Conservation (phyloP, 64 coral and sea anemone species). For the Stylophora pistillata region DNA sequence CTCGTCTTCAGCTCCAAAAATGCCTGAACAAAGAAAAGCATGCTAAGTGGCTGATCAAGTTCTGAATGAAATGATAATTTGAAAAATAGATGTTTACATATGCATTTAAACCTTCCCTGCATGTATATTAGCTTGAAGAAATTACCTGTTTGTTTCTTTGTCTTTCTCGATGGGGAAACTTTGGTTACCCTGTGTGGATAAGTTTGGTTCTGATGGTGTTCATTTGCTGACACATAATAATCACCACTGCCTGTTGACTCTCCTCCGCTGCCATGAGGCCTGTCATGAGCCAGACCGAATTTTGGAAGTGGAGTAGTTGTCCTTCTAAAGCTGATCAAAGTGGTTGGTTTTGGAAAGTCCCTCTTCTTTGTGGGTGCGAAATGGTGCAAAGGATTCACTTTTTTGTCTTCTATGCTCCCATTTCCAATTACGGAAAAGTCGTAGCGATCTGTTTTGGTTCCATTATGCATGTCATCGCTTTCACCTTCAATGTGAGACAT, state of each 20-base stretch:
- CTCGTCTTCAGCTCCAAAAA: constrained; percentile 24
- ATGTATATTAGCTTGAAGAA: not conserved
- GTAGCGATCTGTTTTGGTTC: not conserved
- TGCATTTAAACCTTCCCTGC: not conserved
- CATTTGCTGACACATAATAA: no score
- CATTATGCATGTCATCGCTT: not conserved
- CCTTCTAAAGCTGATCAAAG: not conserved
- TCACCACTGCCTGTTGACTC: constrained; percentile 18
- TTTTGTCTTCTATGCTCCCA: not conserved
- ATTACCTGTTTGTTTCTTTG: constrained; percentile 8
- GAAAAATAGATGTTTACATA: not conserved
- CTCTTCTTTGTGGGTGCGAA: not conserved
- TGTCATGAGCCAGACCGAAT: not conserved
- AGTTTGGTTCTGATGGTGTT: not conserved
- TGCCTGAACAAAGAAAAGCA: constrained; percentile 7
- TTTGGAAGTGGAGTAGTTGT: not conserved
- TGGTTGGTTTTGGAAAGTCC: not conserved
- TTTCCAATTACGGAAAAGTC: not conserved
- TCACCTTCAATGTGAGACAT: not conserved
- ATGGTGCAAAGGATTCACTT: not conserved
- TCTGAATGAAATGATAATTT: not conserved
- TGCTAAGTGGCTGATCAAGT: not conserved
- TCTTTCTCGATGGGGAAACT: not conserved
- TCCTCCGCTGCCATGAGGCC: not conserved
- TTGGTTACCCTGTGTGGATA: not conserved